phyloP scores from a whole-genome alignment of 2,113 vertebrate genomes.

The Phoenicopterus ruber region DNA sequence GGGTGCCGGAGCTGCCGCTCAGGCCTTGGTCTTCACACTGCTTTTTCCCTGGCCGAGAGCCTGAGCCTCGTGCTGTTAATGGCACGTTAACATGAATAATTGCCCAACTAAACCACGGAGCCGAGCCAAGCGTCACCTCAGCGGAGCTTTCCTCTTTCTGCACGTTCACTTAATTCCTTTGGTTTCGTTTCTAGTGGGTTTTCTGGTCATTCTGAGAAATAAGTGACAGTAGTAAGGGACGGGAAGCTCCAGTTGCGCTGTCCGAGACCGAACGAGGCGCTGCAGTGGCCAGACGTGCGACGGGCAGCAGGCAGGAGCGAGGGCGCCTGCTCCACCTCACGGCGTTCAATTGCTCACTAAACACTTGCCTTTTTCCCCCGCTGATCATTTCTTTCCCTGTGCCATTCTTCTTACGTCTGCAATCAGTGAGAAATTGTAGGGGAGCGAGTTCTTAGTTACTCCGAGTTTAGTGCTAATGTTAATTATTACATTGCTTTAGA shows the following conservation, averaged over 20 bases:
- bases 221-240: not conserved
- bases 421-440: not conserved
- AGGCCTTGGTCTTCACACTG: not conserved
- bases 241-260: not conserved
- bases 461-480: not conserved
- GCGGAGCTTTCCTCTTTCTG: too few species aligned
- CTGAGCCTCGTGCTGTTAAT: not conserved
- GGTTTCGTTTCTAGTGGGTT: not conserved
- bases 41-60: not conserved
- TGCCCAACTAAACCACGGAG: not conserved
- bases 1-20: not conserved
- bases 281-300: accelerated
- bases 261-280: accelerated
- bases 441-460: not conserved
- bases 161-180: not conserved
- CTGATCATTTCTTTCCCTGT: not conserved
- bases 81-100: accelerated
- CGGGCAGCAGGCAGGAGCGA: not conserved
- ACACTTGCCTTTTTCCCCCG: accelerated
- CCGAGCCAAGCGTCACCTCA: not conserved
- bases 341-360: accelerated
- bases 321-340: not conserved
- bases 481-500: not conserved
- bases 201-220: not conserved
- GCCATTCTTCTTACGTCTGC: not conserved